Conservation (phyloP, 1,140 invertebrate genomes). For the Papilio xuthus region DNA sequence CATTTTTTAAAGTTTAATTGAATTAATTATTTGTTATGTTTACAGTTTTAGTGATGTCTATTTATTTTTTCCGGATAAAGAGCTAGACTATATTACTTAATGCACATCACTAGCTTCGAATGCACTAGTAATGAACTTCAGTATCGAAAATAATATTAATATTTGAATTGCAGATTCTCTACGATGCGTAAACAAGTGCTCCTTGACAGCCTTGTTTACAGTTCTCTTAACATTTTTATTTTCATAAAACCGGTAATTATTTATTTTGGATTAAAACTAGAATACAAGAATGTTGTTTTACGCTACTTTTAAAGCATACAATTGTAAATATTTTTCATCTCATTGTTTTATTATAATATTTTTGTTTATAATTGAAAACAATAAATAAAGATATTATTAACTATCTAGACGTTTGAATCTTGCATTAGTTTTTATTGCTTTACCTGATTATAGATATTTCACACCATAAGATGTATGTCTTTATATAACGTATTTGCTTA, state of each 20-base stretch:
- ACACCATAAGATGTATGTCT: background rate
- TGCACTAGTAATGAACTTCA: conserved; percentile 25
- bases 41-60: conserved; percentile 22
- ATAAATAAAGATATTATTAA: no score
- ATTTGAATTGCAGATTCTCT: background rate
- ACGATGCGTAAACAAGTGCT: background rate
- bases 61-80: background rate
- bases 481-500: conserved; percentile 7
- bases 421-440: no score
- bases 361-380: no score
- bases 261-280: background rate
- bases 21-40: background rate
- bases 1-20: no score
- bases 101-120: background rate
- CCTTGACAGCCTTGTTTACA: background rate
- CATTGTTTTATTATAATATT: no score
- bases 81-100: background rate
- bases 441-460: no score
- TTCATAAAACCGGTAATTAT: background rate
- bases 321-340: no score
- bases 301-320: no score
- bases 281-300: no score
- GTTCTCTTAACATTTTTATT: background rate
- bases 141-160: background rate
- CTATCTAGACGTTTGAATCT: no score